These are phyloP conservation scores for Zapornia atra DNA, from an alignment of 2,113 vertebrate species.

Conservation along the genomic window DNA sequence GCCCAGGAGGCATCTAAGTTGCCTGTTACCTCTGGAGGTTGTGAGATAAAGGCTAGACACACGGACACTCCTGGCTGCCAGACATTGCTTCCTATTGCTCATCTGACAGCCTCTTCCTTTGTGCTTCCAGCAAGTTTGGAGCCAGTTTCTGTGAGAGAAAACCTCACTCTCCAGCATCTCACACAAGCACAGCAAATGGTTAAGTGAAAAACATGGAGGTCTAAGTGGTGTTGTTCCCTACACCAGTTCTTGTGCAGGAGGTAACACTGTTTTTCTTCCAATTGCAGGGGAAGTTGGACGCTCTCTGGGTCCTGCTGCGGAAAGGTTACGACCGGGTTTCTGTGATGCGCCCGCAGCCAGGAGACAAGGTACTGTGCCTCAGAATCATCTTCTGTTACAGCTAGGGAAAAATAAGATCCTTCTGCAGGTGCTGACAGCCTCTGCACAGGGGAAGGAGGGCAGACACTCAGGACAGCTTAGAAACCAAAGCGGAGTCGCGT, in stretches of 20 bases:
- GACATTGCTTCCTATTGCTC: not conserved
- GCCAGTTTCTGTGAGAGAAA: not conserved
- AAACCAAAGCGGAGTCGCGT: rapidly evolving
- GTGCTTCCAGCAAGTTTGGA: not conserved
- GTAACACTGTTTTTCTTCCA: not conserved
- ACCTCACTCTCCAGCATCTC: not conserved
- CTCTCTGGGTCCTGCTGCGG: conserved; percentile 90
- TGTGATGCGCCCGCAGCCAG: conserved; percentile 94
- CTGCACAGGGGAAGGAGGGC: not conserved
- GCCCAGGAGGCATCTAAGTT: not conserved
- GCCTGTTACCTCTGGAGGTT: not conserved
- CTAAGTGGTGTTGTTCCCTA: rapidly evolving
- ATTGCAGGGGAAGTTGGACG: conserved; percentile 91
- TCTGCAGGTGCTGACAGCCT: not conserved
- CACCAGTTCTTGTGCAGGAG: not conserved
- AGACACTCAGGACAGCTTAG: not conserved
- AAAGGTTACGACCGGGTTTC: conserved; percentile 96
- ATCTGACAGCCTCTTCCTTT: not conserved
- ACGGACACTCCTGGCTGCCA: not conserved
- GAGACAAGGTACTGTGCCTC: conserved; percentile 87
- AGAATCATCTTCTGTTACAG: not conserved
- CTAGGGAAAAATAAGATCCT: not conserved
- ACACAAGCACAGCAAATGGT: not conserved
- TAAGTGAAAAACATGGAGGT: too few relatives aligned
- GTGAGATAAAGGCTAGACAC: not conserved